A percentile compares a stretch with the other conserved stretches of the same genome.
These are phyloP conservation scores for Acanthisitta chloris DNA, from an alignment of 2,113 vertebrate species.

Conservation along the genomic window DNA sequence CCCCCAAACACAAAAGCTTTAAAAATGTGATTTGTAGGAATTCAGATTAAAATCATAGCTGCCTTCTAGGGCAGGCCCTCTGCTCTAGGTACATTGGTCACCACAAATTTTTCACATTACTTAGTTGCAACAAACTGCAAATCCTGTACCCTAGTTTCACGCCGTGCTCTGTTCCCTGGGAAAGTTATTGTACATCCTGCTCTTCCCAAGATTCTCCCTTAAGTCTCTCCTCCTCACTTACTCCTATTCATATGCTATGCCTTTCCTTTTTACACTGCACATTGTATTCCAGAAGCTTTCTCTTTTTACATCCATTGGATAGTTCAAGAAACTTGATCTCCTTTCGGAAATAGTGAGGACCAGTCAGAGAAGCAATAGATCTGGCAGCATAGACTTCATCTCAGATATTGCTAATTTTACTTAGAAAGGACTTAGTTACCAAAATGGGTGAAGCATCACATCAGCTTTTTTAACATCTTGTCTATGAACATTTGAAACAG, in stretches of 20 bases:
- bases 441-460: not conserved
- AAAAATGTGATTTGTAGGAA: not conserved
- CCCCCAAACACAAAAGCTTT: not conserved
- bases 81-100: not conserved
- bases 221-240: not conserved
- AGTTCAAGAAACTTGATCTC: not conserved
- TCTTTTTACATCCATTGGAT: not conserved
- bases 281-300: not conserved
- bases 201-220: not conserved
- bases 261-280: not conserved
- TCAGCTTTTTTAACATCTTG: not conserved
- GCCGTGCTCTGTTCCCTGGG: not conserved
- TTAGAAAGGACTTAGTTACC: not conserved
- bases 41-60: not conserved
- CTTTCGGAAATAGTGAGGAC: not conserved
- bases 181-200: not conserved
- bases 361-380: not conserved
- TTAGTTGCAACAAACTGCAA: not conserved
- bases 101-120: not conserved
- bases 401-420: not conserved
- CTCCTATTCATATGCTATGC: not conserved
- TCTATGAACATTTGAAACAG: not conserved
- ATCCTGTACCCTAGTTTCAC: not conserved
- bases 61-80: not conserved
- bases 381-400: not conserved